Percentiles rank a stretch among this genome's conserved stretches.
These are phyloP conservation scores for Chunga burmeisteri DNA, from an alignment of 2,113 vertebrate genomes.

Conservation along the genomic window DNA sequence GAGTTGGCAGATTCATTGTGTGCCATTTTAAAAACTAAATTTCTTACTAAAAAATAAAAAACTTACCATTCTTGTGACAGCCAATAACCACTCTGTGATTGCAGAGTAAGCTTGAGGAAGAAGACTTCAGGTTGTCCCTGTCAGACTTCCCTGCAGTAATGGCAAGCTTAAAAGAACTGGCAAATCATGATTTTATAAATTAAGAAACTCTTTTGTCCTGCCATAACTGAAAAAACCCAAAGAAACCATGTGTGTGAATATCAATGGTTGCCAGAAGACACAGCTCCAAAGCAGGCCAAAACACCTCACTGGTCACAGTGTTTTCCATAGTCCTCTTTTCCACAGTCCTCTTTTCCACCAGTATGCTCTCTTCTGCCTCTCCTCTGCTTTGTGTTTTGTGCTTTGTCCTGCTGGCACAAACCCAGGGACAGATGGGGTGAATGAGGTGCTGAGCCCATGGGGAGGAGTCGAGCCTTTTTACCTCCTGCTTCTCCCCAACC, in stretches of 20 bases:
- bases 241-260: not conserved
- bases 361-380: not conserved
- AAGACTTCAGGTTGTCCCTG: not conserved
- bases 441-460: not conserved
- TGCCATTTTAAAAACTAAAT: not conserved
- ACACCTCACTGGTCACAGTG: not conserved
- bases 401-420: not conserved
- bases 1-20: not conserved
- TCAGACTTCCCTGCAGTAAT: not conserved
- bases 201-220: not conserved
- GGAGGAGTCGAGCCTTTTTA: not conserved
- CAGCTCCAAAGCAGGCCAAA: not conserved
- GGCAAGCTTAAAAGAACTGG: not conserved
- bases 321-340: not conserved
- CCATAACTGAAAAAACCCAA: not conserved
- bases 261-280: not conserved
- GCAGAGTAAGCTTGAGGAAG: not conserved
- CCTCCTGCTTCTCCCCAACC: not conserved
- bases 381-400: not conserved
- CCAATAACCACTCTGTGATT: not conserved
- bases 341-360: not conserved
- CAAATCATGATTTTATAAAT: not conserved
- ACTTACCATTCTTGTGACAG: not conserved
- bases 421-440: not conserved
- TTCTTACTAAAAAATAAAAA: not conserved